phyloP scores from a whole-genome alignment of 1,140 invertebrate genomes.

The Rhopalosiphum padi region DNA sequence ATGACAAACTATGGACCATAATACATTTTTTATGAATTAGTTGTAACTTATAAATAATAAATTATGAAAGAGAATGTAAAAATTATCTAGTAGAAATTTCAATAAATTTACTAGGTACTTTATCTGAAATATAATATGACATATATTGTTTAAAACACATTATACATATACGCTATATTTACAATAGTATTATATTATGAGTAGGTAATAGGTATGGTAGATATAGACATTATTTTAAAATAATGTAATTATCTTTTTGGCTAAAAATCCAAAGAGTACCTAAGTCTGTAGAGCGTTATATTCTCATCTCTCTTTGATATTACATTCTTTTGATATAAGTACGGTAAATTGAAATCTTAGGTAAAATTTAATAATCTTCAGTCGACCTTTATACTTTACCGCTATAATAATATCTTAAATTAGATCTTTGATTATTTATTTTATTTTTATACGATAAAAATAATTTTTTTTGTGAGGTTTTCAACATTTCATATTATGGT shows the following conservation, averaged over 20 bases:
- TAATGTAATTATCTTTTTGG: not conserved
- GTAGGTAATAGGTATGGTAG: not conserved
- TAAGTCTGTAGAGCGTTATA: not conserved
- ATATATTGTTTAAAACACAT: no score
- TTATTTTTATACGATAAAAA: not conserved
- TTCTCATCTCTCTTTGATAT: not conserved
- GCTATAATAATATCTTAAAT: conserved; percentile 12
- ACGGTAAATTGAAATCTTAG: not conserved
- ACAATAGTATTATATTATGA: not conserved
- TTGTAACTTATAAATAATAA: not conserved
- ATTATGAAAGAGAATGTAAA: not conserved
- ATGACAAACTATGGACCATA: not conserved
- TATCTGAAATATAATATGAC: not conserved
- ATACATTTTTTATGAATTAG: not conserved
- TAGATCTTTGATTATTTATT: not conserved
- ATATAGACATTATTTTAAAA: not conserved
- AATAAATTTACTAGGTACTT: not conserved
- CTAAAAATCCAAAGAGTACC: not conserved
- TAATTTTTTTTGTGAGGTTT: not conserved
- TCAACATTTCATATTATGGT: not conserved
- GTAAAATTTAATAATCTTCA: not conserved
- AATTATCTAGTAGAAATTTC: not conserved
- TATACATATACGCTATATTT: not conserved
- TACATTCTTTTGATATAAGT: not conserved
- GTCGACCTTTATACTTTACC: not conserved